Evolutionary conservation across 2,113 vertebrate species (phyloP).

Genomic region (Leucosticte australis): DNA sequence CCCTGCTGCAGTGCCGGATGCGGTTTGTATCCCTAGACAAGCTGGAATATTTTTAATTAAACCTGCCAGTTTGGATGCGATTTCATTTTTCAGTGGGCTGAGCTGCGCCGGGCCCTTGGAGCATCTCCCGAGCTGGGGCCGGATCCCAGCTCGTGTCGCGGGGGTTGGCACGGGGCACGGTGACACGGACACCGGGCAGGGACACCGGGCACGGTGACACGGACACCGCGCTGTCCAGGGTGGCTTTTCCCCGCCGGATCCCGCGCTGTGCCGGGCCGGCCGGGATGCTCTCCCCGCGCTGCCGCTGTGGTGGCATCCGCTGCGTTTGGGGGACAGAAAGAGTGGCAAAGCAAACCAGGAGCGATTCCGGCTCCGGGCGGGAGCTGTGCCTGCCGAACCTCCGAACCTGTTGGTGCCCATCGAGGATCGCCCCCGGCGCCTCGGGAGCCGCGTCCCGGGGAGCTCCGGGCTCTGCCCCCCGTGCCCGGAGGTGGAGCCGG

Average conservation of each 20-base stretch:
- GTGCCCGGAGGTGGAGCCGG: rapidly evolving
- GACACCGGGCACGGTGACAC: too few relatives aligned
- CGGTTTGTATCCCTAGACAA: neutral
- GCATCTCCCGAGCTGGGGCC: neutral
- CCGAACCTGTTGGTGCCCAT: neutral
- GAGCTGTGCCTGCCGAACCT: neutral
- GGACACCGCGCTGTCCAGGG: rapidly evolving
- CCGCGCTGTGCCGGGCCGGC: neutral
- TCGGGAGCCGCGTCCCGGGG: rapidly evolving
- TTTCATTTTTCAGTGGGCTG: slow-evolving; percentile 38
- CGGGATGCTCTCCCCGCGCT: neutral
- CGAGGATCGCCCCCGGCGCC: neutral
- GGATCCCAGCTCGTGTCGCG: rapidly evolving
- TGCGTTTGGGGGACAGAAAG: rapidly evolving
- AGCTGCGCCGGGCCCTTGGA: neutral
- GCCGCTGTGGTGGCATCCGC: neutral
- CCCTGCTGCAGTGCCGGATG: slow-evolving; percentile 35
- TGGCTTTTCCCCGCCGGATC: neutral
- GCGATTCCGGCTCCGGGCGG: rapidly evolving
- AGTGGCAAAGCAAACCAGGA: neutral
- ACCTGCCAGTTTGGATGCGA: slow-evolving; percentile 41
- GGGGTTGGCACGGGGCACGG: rapidly evolving
- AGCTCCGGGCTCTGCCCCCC: neutral
- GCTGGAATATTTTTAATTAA: slow-evolving; percentile 54
- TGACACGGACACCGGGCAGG: too few relatives aligned